Base-by-base conservation (phyloP, 2,797 vertebrate species). In the Gouania willdenowi region DNA sequence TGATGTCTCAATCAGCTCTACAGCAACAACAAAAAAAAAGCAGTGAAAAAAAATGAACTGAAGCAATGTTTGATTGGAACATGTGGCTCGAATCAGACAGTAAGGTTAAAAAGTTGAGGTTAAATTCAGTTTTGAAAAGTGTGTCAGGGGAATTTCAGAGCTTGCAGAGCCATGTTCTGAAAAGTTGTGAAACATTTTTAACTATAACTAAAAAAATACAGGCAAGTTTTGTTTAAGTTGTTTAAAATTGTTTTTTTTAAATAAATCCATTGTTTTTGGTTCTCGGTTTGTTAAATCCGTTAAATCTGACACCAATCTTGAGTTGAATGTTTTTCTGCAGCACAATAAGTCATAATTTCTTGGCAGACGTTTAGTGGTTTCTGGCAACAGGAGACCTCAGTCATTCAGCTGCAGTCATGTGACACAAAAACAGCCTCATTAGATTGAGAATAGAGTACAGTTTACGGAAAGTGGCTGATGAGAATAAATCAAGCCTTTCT, bases 1-100 rank as follows among this genome's bases (percentile, higher is more conserved):
- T 79, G 78, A 81, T 71, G 84, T 86, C 74, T 81, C 69, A 55
- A 44, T 46, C 33, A 32, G 71, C 46, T 32, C 44, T 40, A 59
- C 72, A 71, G 6, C 31, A 40, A 55, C 70, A 76, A 54, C 35
- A 74, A 75, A 75, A 75, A 23, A 26, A 5, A 7, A 7, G 18
- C 14, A 39, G 35, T 41, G 4, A 38, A 55, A 39, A 29, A 17
- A 1, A 10, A 12, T 9, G n/a, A 43, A 24, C 23, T 26, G 35
- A 6, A 25, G 8, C 17, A 3, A 3, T 18, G 5, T 5, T 27
- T 11, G 21, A 17, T 48, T 31, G 36, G 18, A 37, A 48, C 41
- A 46, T 47, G 31, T 51, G 46, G 42, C 38, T 21, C n/a, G 23
- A 44, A 50, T 50, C 33, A 56, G 11, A 6, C 15, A n/a, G 21